Base-by-base conservation (phyloP, 2,888 invertebrate species). In the Lochmaea capreae region DNA sequence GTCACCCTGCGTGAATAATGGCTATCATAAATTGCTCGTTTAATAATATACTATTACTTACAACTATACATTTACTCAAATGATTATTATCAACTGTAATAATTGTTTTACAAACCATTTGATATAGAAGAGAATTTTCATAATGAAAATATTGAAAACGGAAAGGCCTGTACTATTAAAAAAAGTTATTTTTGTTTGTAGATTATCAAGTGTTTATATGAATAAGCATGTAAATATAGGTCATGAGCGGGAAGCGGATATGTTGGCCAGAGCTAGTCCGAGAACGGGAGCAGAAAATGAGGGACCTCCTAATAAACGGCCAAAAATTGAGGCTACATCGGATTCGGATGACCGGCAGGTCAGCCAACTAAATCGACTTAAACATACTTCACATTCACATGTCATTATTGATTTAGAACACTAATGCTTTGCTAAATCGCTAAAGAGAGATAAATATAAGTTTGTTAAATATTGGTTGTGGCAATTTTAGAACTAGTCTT, bases 301-400 rank as follows among this genome's bases (percentile, higher is more conserved):
- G 65, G 80, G 81, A 43, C 80, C 80, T 33, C 59, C 79, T 14
- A 77, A 79, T 33, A 87, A 87, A 80, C 81, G 83, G 75, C 81
- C 84, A 43, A 86, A 85, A 81, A 70, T 85, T 62, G 86, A 86
- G 69, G 77, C 79, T n/a, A 83, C 80, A 71, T 81, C 80, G n/a
- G 86, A 86, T 72, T 81, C 79, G 18, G 85, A 85, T 78, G 86
- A 86, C 75, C 86, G 86, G 80, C 87, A 86, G 86, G 86, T 87
- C 86, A 86, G 87, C 84, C 84, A 85, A 81, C 77, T 79, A 72
- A 79, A 81, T 76, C 80, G 81, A 79, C 80, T 79, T 79, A 82
- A 79, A 75, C 78, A 77, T 62, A 73, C 78, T 66, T 67, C 79
- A 54, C 80, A 79, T 72, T 73, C 83, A 75, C 82, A 83, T 73